Percentiles rank a stretch among this genome's conserved stretches.
Conservation (phyloP, 2,797 vertebrate genomes). For the Parambassis ranga region DNA sequence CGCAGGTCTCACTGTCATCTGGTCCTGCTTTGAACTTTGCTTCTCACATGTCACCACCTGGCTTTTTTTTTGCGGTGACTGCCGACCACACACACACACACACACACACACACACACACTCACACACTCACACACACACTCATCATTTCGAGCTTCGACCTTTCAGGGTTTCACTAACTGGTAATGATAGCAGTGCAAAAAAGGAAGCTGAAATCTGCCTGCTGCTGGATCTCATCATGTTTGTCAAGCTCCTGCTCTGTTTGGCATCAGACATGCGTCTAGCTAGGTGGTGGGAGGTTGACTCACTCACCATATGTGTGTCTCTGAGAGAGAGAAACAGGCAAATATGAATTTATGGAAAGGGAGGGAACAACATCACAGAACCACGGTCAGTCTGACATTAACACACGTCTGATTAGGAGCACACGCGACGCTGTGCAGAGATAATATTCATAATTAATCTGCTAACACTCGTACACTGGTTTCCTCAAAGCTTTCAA, state of each 20-base stretch:
- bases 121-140: conserved; percentile 1
- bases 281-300: conserved; percentile 45
- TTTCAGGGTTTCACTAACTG: conserved; percentile 52
- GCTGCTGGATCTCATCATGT: conserved; percentile 37
- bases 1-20: conserved; percentile 44
- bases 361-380: background rate
- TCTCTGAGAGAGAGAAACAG: background rate
- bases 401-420: background rate
- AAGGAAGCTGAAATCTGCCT: conserved; percentile 40
- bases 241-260: conserved; percentile 46
- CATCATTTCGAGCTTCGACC: conserved; percentile 60
- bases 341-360: conserved; percentile 17
- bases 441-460: conserved; percentile 10
- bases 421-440: too few relatives aligned
- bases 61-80: conserved; percentile 59
- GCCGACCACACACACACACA: conserved; percentile 1
- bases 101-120: background rate
- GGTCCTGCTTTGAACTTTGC: conserved; percentile 52
- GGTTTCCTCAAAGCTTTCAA: too few relatives aligned
- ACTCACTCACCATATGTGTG: conserved; percentile 38
- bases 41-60: conserved; percentile 49
- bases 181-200: conserved; percentile 20
- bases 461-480: background rate
- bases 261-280: conserved; percentile 38
- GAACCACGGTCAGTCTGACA: background rate